A percentile compares a stretch with the other conserved stretches of the same genome.
These are phyloP conservation scores for Chaunax sp. DNA, from an alignment of 2,797 vertebrate genomes.

Conservation along the genomic window DNA sequence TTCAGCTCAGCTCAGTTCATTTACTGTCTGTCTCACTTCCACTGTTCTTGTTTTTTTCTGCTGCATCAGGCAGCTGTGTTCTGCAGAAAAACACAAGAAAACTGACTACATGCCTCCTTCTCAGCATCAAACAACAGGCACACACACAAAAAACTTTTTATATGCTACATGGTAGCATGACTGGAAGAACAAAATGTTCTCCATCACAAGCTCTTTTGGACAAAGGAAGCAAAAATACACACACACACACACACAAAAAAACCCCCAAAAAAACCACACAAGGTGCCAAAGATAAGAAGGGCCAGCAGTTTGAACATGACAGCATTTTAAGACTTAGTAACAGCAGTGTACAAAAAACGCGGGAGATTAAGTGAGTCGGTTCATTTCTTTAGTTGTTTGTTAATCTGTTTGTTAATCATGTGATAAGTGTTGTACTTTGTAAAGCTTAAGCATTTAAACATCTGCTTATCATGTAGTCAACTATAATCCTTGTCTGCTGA, in stretches of 20 bases:
- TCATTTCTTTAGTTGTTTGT: too few species aligned
- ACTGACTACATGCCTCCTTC: neutral
- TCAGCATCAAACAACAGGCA: neutral
- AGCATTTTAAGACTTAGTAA: constrained; percentile 24
- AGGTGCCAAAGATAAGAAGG: constrained; percentile 3
- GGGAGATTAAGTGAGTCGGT: too few species aligned
- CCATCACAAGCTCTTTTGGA: neutral
- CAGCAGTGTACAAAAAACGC: neutral
- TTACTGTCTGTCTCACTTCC: neutral
- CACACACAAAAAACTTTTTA: neutral
- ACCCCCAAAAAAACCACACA: too few species aligned
- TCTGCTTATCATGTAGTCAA: constrained; percentile 4
- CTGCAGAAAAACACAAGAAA: neutral
- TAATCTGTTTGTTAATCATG: too few species aligned
- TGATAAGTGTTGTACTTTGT: neutral
- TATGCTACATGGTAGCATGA: too few species aligned
- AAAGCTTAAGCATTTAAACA: too few species aligned
- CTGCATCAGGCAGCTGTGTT: neutral
- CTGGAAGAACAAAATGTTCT: neutral
- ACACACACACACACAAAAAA: too few species aligned
- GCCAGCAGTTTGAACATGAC: neutral
- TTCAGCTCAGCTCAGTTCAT: too few species aligned
- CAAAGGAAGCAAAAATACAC: neutral
- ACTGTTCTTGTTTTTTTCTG: neutral
- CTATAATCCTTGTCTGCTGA: constrained; percentile 27